Evolutionary conservation across 2,797 vertebrate genomes (phyloP).

Genomic region (Rhadinocentrus ornatus): DNA sequence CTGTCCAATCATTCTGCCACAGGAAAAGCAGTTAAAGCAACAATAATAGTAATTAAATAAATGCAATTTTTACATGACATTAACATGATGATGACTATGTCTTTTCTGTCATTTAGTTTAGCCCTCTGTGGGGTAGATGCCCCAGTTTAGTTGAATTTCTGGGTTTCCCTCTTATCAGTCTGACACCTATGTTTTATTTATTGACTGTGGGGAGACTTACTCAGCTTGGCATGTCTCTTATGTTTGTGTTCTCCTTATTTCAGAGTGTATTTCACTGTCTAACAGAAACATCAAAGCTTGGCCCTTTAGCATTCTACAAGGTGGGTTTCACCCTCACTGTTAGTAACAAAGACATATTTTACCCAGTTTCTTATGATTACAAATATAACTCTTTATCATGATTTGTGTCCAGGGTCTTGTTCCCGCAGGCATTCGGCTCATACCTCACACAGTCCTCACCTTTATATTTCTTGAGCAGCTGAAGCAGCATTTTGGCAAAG

Average conservation of each 20-base stretch:
- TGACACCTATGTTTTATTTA: conserved; percentile 52
- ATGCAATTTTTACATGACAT: not conserved
- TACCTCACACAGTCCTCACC: conserved; percentile 87
- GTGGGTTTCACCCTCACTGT: conserved; percentile 54
- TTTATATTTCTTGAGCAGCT: conserved; percentile 90
- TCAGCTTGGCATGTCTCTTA: conserved; percentile 9
- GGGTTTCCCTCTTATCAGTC: conserved; percentile 9
- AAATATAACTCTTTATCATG: not conserved
- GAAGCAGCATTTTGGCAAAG: conserved; percentile 83
- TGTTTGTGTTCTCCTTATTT: conserved; percentile 18
- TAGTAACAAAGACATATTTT: conserved; percentile 5
- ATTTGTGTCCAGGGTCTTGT: conserved; percentile 60
- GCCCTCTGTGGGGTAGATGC: not conserved
- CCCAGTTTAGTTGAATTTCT: conserved; percentile 7
- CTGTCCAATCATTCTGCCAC: not conserved
- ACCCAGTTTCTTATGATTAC: not conserved
- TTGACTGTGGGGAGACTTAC: conserved; percentile 7
- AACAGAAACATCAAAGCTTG: conserved; percentile 83
- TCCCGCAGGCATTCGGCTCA: conserved; percentile 85
- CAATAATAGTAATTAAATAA: not conserved
- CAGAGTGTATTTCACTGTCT: conserved; percentile 86
- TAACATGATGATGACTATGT: not conserved
- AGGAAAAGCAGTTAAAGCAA: not conserved
- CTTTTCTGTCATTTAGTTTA: not conserved
- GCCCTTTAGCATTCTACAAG: conserved; percentile 88